Evolutionary conservation across 2,113 vertebrate species (phyloP).

Genomic region (Labrus mixtus): DNA sequence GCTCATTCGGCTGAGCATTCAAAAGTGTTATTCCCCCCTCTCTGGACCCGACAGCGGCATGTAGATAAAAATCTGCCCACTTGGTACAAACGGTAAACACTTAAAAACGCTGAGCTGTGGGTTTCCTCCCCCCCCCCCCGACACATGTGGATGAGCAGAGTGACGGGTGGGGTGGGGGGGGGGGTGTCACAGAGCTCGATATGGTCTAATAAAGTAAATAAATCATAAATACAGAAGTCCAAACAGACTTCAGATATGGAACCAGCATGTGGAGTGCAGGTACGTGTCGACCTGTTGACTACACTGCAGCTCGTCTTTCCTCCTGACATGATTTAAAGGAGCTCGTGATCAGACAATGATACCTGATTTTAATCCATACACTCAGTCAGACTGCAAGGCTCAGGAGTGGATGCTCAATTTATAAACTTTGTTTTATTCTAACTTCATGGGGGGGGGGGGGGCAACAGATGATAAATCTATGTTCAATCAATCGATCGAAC

Average conservation of each 20-base stretch:
- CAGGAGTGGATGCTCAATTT: neutral
- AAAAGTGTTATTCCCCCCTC: conserved; percentile 83
- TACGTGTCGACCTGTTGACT: neutral
- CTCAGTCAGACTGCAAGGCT: conserved; percentile 5
- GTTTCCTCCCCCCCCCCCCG: conserved; percentile 72
- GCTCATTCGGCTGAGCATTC: conserved; percentile 84
- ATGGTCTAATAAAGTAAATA: conserved; percentile 38
- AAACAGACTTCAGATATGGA: conserved; percentile 6
- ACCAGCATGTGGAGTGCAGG: conserved; percentile 6
- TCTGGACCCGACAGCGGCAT: conserved; percentile 73
- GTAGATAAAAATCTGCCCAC: conserved; percentile 89
- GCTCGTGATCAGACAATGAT: conserved; percentile 45
- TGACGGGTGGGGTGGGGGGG: neutral
- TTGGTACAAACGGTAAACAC: conserved; percentile 83
- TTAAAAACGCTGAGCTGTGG: conserved; percentile 84
- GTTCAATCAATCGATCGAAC: no score
- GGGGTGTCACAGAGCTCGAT: conserved; percentile 5
- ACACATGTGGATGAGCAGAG: conserved; percentile 54
- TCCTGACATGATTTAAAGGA: conserved; percentile 15
- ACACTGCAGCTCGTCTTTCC: conserved; percentile 37
- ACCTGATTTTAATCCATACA: conserved; percentile 39
- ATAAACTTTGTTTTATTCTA: no score
- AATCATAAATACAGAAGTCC: conserved; percentile 19
- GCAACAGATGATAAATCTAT: no score
- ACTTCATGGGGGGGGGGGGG: no score